Percentiles rank a stretch among this genome's conserved stretches.
phyloP scores from a whole-genome alignment of 1,140 invertebrate genomes.

The Limonius californicus region DNA sequence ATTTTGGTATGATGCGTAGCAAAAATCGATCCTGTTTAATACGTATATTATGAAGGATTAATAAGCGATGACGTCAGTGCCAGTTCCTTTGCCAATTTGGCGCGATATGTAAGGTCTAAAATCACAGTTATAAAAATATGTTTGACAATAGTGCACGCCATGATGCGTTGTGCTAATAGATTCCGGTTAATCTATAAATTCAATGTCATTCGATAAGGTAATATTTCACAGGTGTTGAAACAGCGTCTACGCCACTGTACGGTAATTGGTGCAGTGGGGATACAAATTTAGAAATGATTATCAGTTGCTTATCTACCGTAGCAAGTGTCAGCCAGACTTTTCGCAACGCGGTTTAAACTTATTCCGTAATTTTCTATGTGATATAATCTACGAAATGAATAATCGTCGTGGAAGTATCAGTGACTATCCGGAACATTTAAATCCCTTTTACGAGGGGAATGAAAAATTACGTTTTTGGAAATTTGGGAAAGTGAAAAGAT shows the following conservation, averaged over 20 bases:
- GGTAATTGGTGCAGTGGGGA: neutral
- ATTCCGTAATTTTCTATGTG: too few relatives aligned
- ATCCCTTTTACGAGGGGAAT: constrained; percentile 6
- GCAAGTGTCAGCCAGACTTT: neutral
- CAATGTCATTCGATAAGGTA: neutral
- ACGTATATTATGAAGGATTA: too few relatives aligned
- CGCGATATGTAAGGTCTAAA: too few relatives aligned
- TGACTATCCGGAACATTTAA: constrained; percentile 15
- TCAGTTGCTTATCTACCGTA: neutral
- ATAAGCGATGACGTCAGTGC: too few relatives aligned
- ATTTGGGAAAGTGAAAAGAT: constrained; percentile 10
- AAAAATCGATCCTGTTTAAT: too few relatives aligned
- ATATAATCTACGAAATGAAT: neutral
- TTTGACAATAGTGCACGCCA: too few relatives aligned
- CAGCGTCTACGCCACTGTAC: neutral
- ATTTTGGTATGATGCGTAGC: too few relatives aligned
- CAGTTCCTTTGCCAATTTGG: too few relatives aligned
- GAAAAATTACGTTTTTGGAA: constrained; percentile 2
- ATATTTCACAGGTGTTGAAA: constrained; percentile 1
- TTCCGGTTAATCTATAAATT: too few relatives aligned
- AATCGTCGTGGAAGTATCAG: neutral
- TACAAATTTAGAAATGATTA: neutral
- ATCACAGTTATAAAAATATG: too few relatives aligned
- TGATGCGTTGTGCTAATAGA: too few relatives aligned
- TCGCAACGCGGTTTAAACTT: neutral